These are phyloP conservation scores for Leguminivora glycinivorella DNA, from an alignment of 1,140 invertebrate species.

Conservation along the genomic window DNA sequence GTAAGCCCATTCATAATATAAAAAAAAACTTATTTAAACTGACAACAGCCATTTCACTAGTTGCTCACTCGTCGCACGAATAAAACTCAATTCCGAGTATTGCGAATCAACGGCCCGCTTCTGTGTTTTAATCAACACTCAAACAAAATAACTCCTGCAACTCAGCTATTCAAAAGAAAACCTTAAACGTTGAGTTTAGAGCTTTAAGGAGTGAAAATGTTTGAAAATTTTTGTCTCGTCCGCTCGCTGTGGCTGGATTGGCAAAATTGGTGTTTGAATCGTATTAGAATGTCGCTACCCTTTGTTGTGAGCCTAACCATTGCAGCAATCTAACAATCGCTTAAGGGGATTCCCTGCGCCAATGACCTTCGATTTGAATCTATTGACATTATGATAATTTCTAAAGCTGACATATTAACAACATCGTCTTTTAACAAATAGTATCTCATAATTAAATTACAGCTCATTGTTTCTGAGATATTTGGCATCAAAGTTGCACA, in stretches of 20 bases:
- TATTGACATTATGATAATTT: too few relatives aligned
- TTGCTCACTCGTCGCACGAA: conserved; percentile 8
- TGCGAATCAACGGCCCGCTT: not conserved
- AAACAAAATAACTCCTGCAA: not conserved
- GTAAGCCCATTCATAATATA: too few relatives aligned
- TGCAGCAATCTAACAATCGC: too few relatives aligned
- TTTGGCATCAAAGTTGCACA: too few relatives aligned
- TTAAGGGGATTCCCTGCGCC: too few relatives aligned
- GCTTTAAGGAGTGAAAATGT: not conserved
- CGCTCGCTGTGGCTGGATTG: not conserved
- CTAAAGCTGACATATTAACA: too few relatives aligned
- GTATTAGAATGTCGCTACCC: conserved; percentile 10
- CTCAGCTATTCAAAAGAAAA: not conserved
- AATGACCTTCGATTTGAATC: too few relatives aligned
- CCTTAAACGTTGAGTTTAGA: not conserved
- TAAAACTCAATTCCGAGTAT: conserved; percentile 23
- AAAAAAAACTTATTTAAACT: too few relatives aligned
- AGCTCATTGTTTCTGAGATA: too few relatives aligned
- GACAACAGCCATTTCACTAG: not conserved
- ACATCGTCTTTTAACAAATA: too few relatives aligned
- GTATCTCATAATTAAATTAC: too few relatives aligned
- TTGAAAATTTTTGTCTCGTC: conserved; percentile 8
- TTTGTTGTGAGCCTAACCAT: conserved; percentile 7
- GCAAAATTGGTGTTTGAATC: conserved; percentile 16
- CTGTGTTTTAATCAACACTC: conserved; percentile 23